Base-by-base conservation (phyloP, 2,797 vertebrate genomes). In the Novumbra hubbsi region DNA sequence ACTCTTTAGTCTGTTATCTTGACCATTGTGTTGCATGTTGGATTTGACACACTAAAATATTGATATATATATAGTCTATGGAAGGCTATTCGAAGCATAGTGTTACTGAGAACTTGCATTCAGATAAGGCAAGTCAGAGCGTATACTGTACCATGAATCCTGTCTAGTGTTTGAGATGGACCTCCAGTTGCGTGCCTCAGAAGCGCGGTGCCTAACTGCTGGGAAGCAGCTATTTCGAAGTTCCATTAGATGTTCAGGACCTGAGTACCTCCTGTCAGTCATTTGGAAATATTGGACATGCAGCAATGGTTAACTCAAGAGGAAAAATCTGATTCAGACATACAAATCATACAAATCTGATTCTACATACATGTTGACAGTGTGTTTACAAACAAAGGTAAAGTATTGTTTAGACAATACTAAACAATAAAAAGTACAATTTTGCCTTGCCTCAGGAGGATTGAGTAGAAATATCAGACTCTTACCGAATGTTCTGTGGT, bases 61-160 rank as follows among this genome's bases (percentile, higher is more conserved):
- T 57, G 11, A 57, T 12, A 57, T 24, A 57, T 12, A 57, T 24
- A 24, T 11, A 57, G 7, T 57, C 55, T 57, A 21, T 57, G 21
- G n/a, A n/a, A 8, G 50, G 50, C 50, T 55, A 21, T 55, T 9
- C 50, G n/a, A 15, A n/a, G n/a, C 50, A 55, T n/a, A 24, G 55
- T 57, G 2, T 21, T 24, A 60, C 55, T 60, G 21, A 60, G 55
- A 27, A 60, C 55, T 24, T 60, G 55, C 24, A 60, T 24, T 60
- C 3, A 52, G 50, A 52, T n/a, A 12, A 19, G 50, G 5, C n/a
- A 60, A n/a, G 55, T 24, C 21, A 60, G 55, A 24, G 55, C n/a
- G 24, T 24, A 11, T 60, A 60, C 55, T 60, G 21, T 68, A 92
- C 87, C 89, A 87, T 69, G 77, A 80, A 78, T 89, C 87, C 71